Percentiles rank a stretch among this genome's conserved stretches.
phyloP scores from a whole-genome alignment of 2,113 vertebrate genomes.

The Odobenus rosmarus region DNA sequence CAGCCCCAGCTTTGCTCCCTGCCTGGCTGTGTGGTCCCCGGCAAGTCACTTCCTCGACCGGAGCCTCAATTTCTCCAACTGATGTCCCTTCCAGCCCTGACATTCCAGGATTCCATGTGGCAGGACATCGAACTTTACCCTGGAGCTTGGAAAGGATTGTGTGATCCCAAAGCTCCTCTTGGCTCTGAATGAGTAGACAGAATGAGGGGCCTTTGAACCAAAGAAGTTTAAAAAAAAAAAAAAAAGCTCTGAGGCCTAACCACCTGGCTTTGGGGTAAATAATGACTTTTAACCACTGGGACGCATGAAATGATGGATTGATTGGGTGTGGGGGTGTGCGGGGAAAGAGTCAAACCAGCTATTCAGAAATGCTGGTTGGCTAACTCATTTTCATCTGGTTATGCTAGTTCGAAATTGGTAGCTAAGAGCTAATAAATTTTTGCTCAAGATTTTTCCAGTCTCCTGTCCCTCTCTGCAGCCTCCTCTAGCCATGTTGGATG shows the following conservation, averaged over 20 bases:
- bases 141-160: neutral
- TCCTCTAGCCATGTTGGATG: neutral
- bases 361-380: neutral
- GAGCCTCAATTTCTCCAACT: neutral
- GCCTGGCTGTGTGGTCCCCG: neutral
- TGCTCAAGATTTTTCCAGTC: neutral
- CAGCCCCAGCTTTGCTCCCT: neutral
- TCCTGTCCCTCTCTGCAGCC: neutral
- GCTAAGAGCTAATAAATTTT: neutral
- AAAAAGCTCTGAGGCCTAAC: neutral
- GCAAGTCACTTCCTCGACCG: neutral
- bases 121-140: neutral
- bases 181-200: neutral
- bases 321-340: no score
- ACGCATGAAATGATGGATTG: neutral
- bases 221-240: neutral
- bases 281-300: neutral
- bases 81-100: neutral
- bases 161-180: neutral
- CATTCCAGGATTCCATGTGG: neutral
- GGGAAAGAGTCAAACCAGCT: neutral
- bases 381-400: neutral
- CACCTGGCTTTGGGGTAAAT: neutral
- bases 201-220: neutral
- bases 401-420: neutral